phyloP scores from a whole-genome alignment of 2,888 invertebrate species.

The Acronicta aceris region DNA sequence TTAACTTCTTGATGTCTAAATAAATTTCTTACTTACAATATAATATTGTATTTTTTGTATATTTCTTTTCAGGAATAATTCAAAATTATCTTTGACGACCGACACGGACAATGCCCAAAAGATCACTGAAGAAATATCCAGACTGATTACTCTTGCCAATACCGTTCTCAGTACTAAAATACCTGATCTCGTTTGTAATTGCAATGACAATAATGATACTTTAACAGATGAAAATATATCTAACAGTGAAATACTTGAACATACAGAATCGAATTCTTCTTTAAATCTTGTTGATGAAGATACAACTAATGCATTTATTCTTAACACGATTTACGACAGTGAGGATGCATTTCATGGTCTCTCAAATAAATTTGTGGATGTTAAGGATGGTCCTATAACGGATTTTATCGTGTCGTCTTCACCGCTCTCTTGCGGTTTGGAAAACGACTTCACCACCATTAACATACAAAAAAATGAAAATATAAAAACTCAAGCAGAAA shows the following conservation, averaged over 20 bases:
- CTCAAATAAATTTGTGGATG: conserved; percentile 62
- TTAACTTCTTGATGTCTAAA: conserved; percentile 21
- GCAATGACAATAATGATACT: conserved; percentile 60
- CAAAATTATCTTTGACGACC: conserved; percentile 75
- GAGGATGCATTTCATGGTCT: conserved; percentile 63
- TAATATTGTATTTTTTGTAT: background rate
- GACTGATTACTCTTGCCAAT: conserved; percentile 86
- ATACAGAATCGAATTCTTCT: conserved; percentile 61
- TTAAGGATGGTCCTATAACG: conserved; percentile 61
- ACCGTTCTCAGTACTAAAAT: conserved; percentile 83
- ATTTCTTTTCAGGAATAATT: conserved; percentile 74
- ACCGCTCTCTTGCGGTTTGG: conserved; percentile 66
- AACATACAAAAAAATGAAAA: conserved; percentile 63
- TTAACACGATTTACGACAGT: conserved; percentile 65
- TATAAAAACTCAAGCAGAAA: conserved; percentile 48
- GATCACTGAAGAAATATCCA: conserved; percentile 82
- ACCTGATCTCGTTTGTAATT: conserved; percentile 79
- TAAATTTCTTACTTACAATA: background rate
- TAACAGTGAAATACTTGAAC: conserved; percentile 34
- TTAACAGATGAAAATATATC: conserved; percentile 51
- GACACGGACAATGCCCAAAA: conserved; percentile 76
- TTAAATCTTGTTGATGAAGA: conserved; percentile 69
- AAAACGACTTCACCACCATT: conserved; percentile 66
- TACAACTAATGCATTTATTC: conserved; percentile 61
- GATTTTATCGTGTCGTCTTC: conserved; percentile 68